These are phyloP conservation scores for Phengaris arion DNA, from an alignment of 2,888 invertebrate species.

Conservation along the genomic window DNA sequence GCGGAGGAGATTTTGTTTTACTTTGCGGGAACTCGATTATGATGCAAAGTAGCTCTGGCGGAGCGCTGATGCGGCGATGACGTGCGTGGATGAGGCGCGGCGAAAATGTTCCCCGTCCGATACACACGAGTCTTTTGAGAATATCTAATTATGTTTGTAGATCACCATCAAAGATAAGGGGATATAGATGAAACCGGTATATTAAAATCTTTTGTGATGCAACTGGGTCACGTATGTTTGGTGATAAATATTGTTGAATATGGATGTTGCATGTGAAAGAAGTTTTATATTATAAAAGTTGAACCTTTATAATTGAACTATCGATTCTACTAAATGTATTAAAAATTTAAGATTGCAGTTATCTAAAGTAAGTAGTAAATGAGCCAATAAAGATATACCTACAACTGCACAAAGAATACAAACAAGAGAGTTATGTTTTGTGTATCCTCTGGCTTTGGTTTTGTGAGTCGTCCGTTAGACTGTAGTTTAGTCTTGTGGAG, in stretches of 20 bases:
- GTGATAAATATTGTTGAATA: slow-evolving; percentile 13
- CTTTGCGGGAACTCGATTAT: slow-evolving; percentile 77
- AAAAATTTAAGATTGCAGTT: too few species aligned
- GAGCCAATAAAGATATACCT: too few species aligned
- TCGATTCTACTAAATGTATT: background rate
- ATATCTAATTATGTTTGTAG: slow-evolving; percentile 29
- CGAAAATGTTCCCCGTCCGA: slow-evolving; percentile 23
- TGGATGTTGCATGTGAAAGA: background rate
- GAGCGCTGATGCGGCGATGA: slow-evolving; percentile 42
- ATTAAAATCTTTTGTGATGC: slow-evolving; percentile 36
- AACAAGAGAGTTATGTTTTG: too few species aligned
- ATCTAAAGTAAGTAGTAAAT: too few species aligned
- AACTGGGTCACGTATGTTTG: background rate
- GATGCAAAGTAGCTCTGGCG: slow-evolving; percentile 70
- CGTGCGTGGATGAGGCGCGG: slow-evolving; percentile 39
- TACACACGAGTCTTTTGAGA: slow-evolving; percentile 26
- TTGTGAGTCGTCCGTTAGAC: too few species aligned
- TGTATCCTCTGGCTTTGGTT: too few species aligned
- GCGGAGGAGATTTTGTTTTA: slow-evolving; percentile 76
- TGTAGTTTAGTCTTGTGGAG: too few species aligned
- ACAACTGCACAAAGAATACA: too few species aligned
- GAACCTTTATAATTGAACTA: background rate
- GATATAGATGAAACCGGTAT: background rate
- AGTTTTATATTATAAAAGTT: slow-evolving; percentile 5
- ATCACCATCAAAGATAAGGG: slow-evolving; percentile 27